Base-by-base conservation (phyloP, 2,888 invertebrate species). In the Lamellibrachia columna region DNA sequence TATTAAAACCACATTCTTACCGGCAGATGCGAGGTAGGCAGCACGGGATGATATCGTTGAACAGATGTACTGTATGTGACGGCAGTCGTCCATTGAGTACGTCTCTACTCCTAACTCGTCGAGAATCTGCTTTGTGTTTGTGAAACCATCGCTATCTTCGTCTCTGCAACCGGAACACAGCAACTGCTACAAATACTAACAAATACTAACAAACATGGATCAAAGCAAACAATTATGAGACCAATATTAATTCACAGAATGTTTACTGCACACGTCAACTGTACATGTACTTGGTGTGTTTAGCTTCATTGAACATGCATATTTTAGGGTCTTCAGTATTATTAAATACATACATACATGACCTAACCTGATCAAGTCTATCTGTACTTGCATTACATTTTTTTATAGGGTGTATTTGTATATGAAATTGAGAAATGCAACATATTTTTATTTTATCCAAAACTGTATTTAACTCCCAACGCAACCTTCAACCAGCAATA, bases 1-100 rank as follows among this genome's bases (percentile, higher is more conserved):
- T 75, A 58, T 93, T 90, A 94, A 40, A 52, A 55, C 53, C 9
- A 9, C n/a, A 53, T 55, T 55, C 94, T 94, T 92, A 96, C 98
- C 99, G 92, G 99, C 98, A 0, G 99, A 98, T 15, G 98, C 98
- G 58, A 99, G 97, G 97, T 98, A 98, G 2, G 99, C 99, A 3
- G 99, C 99, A 95, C 99, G 97, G 95, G 98, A 97, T 91, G 99
- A 99, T 52, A 99, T 98, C 94, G 98, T 97, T 95, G 98, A 98
- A 96, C 99, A 99, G 93, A 99, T 98, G 97, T 98, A 98, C 93
- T 99, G 98, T 15, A 99, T 98, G 95, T 98, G 98, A 94, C 98
- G 98, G 97, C 98, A 99, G 96, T 99, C 99, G 94, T 98, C 98
- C 94, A 98, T 98, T 9, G 98, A 98, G 93, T 98, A 98, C 93